Conservation (phyloP, 2,888 invertebrate species). For the Graphium colonna region DNA sequence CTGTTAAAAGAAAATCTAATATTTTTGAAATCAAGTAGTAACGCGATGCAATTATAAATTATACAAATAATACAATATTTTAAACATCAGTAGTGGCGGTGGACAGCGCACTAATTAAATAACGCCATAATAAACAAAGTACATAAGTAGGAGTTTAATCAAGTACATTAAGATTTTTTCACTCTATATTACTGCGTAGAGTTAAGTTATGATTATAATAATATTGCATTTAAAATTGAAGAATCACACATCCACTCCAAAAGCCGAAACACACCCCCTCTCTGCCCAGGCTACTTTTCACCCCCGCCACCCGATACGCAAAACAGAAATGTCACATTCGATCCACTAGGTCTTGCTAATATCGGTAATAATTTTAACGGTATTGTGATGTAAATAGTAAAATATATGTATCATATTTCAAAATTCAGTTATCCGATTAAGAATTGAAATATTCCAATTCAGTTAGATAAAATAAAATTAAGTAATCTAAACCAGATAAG, state of each 20-base stretch:
- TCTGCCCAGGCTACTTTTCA: constrained; percentile 31
- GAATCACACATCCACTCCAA: constrained; percentile 47
- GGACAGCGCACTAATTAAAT: constrained; percentile 27
- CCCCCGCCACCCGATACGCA: constrained; percentile 40
- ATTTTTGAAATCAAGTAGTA: neutral
- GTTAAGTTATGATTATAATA: constrained; percentile 36
- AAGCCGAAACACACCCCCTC: constrained; percentile 47
- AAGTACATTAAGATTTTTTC: constrained; percentile 13
- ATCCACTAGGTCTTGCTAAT: constrained; percentile 18
- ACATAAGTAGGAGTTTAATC: constrained; percentile 1
- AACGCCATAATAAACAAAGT: constrained; percentile 7
- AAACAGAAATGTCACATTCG: constrained; percentile 65
- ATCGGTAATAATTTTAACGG: neutral
- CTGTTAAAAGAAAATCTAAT: no score
- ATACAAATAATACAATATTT: constrained; percentile 51
- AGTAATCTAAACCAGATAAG: no score
- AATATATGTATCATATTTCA: no score
- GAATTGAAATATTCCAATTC: neutral
- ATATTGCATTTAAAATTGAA: constrained; percentile 49
- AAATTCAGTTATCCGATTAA: no score
- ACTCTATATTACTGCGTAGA: constrained; percentile 19
- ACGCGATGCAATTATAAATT: constrained; percentile 40
- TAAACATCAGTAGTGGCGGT: constrained; percentile 43
- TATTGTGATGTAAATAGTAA: neutral
- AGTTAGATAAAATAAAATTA: no score